Conservation (phyloP, 2,797 vertebrate species). For the Etheostoma perlongum region DNA sequence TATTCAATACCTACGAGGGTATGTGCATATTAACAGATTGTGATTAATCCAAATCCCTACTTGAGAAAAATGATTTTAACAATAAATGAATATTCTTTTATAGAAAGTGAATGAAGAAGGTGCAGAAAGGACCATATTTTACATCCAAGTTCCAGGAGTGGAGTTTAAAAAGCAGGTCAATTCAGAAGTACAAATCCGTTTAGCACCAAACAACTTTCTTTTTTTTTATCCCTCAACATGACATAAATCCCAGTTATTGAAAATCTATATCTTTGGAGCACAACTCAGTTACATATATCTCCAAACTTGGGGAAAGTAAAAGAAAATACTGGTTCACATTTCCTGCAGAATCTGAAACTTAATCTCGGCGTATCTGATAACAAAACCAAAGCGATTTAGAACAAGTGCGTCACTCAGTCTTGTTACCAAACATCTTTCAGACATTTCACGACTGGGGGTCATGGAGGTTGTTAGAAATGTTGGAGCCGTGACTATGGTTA, state of each 20-base stretch:
- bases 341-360: conserved; percentile 11
- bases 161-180: not conserved
- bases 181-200: conserved; percentile 1
- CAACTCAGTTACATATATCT: not conserved
- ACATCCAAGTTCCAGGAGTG: not conserved
- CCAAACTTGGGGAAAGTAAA: conserved; percentile 8
- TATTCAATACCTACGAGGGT: not conserved
- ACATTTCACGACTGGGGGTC: not conserved
- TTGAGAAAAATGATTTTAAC: conserved; percentile 1
- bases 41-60: conserved; percentile 1
- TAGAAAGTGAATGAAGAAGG: not conserved
- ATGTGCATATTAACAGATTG: not conserved
- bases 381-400: conserved; percentile 25
- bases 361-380: conserved; percentile 45
- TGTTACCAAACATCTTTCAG: not conserved
- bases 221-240: not conserved
- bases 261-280: not conserved
- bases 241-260: not conserved
- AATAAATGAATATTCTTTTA: not conserved
- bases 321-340: conserved; percentile 19
- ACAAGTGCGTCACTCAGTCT: not conserved
- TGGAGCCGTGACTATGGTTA: conserved; percentile 12
- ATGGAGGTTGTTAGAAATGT: not conserved
- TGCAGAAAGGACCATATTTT: not conserved
- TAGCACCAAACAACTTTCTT: fast-evolving